Base-by-base conservation (phyloP, 2,113 vertebrate species). In the Mugil cephalus region DNA sequence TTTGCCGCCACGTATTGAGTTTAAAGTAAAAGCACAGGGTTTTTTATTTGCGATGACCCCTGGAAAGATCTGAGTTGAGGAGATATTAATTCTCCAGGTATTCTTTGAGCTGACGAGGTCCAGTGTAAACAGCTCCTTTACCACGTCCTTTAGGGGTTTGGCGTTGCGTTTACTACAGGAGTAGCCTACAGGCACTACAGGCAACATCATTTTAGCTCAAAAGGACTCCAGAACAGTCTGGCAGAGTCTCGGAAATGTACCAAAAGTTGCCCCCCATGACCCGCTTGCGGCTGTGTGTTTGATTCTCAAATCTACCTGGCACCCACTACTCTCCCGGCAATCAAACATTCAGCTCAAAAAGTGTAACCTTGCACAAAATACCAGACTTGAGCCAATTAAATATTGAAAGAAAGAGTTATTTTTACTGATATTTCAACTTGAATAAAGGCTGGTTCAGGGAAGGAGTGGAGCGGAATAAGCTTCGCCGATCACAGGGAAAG, bases 271-370 rank as follows among this genome's bases (percentile, higher is more conserved):
- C 77, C 69, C 38, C 39, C 17, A 39, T 53, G 54, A 74, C 77
- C 82, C 34, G 81, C 69, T 69, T 17, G 45, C 38, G 24, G 59
- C 67, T 45, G n/a, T 61, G 79, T 61, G 73, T 82, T 75, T 82
- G 64, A 88, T 74, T 72, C 65, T 75, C 74, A 45, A 76, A 77
- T 75, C 58, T 45, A 45, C 51, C 36, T 4, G 5, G 30, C 58
- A 9, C 53, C 65, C 38, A 59, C 42, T 38, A 17, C 77, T 40
- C 15, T n/a, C 54, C 36, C 40, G 34, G 56, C 34, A 59, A 80
- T 85, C 74, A 87, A 89, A 87, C 45, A 4, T 48, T 38, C 30
- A 43, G 34, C 46, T 9, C 66, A 52, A 21, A 69, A 69, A 51
- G 12, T 58, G 74, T 19, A 79, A 72, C 79, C 77, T 72, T 58